phyloP scores from a whole-genome alignment of 2,797 vertebrate genomes.

The Sebastes elongatus region DNA sequence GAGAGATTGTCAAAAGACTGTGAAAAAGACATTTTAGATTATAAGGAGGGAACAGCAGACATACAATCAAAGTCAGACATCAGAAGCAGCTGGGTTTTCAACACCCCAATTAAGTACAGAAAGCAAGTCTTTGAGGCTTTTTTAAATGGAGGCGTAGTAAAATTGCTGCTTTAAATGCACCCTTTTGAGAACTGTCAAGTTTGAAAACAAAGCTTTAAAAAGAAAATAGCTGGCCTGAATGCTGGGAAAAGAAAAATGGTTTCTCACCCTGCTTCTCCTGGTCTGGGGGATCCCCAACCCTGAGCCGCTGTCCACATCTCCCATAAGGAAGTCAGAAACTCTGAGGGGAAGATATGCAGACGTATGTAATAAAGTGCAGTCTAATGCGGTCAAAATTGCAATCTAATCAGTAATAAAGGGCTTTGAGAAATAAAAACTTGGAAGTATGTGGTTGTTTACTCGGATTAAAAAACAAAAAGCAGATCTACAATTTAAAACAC shows the following conservation, averaged over 20 bases:
- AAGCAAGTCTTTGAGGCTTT: conserved; percentile 63
- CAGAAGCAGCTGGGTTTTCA: conserved; percentile 55
- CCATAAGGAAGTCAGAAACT: conserved; percentile 99
- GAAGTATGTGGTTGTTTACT: not conserved
- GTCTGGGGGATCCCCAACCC: conserved; percentile 90
- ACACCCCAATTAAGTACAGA: conserved; percentile 59
- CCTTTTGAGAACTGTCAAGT: conserved; percentile 41
- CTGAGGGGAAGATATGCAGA: conserved; percentile 70
- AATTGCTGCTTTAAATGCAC: conserved; percentile 51
- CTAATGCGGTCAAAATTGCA: not conserved
- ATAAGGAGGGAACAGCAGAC: conserved; percentile 41
- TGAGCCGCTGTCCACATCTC: conserved; percentile 95
- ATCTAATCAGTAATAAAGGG: not conserved
- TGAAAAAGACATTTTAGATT: conserved; percentile 57
- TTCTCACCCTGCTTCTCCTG: conserved; percentile 90
- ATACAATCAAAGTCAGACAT: conserved; percentile 66
- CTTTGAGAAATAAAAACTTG: not conserved
- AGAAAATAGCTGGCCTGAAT: not conserved
- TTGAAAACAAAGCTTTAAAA: conserved; percentile 48
- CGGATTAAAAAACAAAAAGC: not conserved
- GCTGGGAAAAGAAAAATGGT: not conserved
- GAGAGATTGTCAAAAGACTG: conserved; percentile 96
- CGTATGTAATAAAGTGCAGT: not conserved
- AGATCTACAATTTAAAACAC: conserved; percentile 6
- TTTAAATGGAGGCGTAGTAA: conserved; percentile 54